These are phyloP conservation scores for Diadegma fenestrale DNA, from an alignment of 2,888 invertebrate species.

Conservation along the genomic window DNA sequence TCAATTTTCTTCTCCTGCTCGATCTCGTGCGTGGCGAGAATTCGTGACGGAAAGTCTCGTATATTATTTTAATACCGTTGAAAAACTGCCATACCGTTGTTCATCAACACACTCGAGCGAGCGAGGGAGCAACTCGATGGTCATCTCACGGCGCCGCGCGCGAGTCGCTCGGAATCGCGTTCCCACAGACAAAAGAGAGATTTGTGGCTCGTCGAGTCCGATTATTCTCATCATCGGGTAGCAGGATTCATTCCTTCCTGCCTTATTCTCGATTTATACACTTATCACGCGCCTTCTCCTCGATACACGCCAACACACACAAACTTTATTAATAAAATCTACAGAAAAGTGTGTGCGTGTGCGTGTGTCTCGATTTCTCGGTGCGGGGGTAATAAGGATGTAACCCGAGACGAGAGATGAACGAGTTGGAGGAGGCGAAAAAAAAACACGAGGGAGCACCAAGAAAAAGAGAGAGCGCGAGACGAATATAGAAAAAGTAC, in stretches of 20 bases:
- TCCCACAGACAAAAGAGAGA: conserved; percentile 83
- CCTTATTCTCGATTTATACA: conserved; percentile 64
- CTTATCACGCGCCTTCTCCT: conserved; percentile 68
- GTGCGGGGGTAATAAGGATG: conserved; percentile 82
- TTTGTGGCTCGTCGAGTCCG: conserved; percentile 82
- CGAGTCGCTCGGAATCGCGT: conserved; percentile 76
- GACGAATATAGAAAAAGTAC: not conserved
- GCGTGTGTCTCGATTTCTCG: conserved; percentile 62
- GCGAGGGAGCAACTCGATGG: conserved; percentile 17
- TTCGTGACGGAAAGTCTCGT: not conserved
- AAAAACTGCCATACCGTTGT: conserved; percentile 50
- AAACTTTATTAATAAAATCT: conserved; percentile 1
- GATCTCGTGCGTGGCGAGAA: no score
- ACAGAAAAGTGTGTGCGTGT: conserved; percentile 5
- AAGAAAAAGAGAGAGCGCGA: no score
- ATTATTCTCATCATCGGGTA: conserved; percentile 78
- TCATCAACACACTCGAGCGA: conserved; percentile 41
- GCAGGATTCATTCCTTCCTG: conserved; percentile 59
- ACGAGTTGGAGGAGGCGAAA: conserved; percentile 51
- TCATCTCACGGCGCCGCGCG: conserved; percentile 66
- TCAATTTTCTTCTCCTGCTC: no score
- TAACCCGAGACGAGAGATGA: conserved; percentile 80
- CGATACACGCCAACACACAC: not conserved
- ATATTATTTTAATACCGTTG: conserved; percentile 52
- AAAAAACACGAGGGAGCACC: conserved; percentile 46